These are phyloP conservation scores for Tryphoninae sp. DNA, from an alignment of 2,888 invertebrate species.

Conservation along the genomic window DNA sequence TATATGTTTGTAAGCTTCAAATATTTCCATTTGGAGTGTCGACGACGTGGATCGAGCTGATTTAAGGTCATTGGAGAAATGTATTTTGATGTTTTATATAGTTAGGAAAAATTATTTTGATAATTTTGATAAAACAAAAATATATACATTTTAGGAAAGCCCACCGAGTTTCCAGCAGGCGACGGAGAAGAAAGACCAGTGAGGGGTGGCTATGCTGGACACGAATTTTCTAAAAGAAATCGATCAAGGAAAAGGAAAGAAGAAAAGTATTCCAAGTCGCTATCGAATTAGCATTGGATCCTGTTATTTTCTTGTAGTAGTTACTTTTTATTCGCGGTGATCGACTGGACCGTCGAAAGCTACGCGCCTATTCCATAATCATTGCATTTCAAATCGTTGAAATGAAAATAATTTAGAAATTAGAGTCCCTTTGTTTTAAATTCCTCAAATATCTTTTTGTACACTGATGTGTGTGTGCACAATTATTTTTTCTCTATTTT, in stretches of 20 bases:
- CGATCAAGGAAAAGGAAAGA: conserved; percentile 18
- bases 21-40: no score
- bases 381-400: no score
- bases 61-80: not conserved
- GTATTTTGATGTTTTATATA: no score
- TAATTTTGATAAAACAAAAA: not conserved
- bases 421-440: conserved; percentile 1
- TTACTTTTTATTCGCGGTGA: conserved; percentile 22
- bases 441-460: not conserved
- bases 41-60: not conserved
- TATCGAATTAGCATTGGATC: conserved; percentile 16
- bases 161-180: conserved; percentile 92
- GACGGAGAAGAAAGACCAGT: conserved; percentile 89
- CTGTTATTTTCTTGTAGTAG: conserved; percentile 33
- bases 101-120: not conserved
- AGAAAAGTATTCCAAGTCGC: conserved; percentile 56
- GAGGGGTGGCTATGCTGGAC: conserved; percentile 74
- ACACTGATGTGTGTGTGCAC: not conserved
- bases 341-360: not conserved
- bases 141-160: conserved; percentile 86
- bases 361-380: no score
- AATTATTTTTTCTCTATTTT: not conserved
- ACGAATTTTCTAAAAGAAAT: conserved; percentile 41
- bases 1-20: no score
- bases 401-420: no score